Percentiles rank a stretch among this genome's conserved stretches.
phyloP scores from a whole-genome alignment of 2,888 invertebrate genomes.

The Julus scandinavius region DNA sequence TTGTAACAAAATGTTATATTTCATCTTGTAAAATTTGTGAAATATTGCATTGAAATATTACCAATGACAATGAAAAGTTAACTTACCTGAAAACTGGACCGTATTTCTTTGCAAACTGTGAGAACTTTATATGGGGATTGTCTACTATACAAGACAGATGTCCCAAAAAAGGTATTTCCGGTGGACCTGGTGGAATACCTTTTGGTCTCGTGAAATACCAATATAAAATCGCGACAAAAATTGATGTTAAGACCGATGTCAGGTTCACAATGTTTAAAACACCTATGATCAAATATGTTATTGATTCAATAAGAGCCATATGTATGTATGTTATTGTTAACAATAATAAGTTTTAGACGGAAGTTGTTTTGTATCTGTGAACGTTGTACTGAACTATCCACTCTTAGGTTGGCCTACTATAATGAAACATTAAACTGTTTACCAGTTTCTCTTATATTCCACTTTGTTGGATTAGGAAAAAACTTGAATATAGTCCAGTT shows the following conservation, averaged over 20 bases:
- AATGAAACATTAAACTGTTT: too few species aligned
- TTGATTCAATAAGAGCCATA: too few species aligned
- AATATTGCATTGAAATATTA: not conserved
- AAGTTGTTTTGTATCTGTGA: too few species aligned
- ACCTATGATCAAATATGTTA: too few species aligned
- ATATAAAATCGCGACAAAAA: not conserved
- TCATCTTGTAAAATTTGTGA: not conserved
- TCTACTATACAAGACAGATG: not conserved
- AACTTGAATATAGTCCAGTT: too few species aligned
- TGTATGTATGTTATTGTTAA: too few species aligned
- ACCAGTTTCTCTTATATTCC: too few species aligned
- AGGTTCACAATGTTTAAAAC: not conserved
- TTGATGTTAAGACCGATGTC: not conserved
- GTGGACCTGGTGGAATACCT: conserved; percentile 17
- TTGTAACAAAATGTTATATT: not conserved
- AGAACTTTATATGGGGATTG: not conserved
- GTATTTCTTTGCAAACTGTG: not conserved
- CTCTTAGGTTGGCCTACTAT: too few species aligned
- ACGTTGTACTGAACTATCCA: too few species aligned
- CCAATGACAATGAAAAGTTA: not conserved
- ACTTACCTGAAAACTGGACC: conserved; percentile 24
- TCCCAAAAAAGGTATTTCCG: not conserved
- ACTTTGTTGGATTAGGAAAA: too few species aligned
- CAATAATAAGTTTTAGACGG: too few species aligned
- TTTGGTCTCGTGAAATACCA: not conserved